Conservation (phyloP, 1,140 invertebrate species). For the Callitettix versicolor region DNA sequence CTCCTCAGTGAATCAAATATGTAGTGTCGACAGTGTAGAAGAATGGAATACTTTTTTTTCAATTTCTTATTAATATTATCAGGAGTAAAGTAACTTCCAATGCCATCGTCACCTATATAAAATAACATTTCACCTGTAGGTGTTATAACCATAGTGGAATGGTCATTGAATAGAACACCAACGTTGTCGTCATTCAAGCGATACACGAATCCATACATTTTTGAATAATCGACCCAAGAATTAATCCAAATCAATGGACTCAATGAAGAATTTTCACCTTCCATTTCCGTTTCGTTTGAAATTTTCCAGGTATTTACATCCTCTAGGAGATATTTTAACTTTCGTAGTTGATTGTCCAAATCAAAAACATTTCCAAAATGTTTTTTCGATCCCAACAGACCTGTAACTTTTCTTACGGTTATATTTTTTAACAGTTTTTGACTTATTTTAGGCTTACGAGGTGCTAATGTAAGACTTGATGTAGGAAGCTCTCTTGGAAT, state of each 20-base stretch:
- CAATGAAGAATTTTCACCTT: background rate
- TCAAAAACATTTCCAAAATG: background rate
- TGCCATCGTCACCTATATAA: background rate
- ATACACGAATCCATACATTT: conserved; percentile 63
- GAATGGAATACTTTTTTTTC: conserved; percentile 3
- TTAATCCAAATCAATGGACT: conserved; percentile 10
- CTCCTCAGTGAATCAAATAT: background rate
- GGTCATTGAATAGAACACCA: conserved; percentile 59
- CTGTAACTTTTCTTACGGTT: background rate
- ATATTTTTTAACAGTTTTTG: background rate
- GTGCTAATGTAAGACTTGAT: background rate
- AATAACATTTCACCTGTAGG: background rate
- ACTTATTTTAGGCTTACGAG: background rate
- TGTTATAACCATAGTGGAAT: conserved; percentile 38
- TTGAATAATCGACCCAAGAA: conserved; percentile 61
- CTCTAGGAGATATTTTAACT: conserved; percentile 32
- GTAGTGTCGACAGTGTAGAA: background rate
- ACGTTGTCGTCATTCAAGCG: conserved; percentile 56
- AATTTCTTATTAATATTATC: background rate
- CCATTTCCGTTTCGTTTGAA: background rate
- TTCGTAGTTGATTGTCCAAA: background rate
- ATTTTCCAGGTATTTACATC: background rate
- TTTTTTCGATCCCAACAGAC: background rate
- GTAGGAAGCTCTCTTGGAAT: background rate
- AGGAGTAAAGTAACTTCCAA: background rate